Base-by-base conservation (phyloP, 2,113 vertebrate genomes). In the Melanostigma gelatinosum region DNA sequence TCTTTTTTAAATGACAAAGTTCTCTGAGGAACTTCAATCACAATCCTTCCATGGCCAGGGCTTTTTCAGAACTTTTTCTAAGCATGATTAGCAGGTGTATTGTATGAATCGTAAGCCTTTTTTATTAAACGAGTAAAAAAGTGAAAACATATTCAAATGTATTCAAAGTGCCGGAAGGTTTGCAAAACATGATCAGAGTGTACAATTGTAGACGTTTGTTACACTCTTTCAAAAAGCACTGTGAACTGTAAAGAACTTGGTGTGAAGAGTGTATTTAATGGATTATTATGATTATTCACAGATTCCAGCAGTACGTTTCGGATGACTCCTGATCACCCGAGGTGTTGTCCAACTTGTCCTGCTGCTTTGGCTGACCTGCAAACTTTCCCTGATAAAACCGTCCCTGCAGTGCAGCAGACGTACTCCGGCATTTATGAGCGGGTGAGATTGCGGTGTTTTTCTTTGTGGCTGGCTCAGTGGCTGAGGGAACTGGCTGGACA, bases 361-460 rank as follows among this genome's bases (percentile, higher is more conserved):
- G 32, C 16, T 46, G n/a, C 74, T 58, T 72, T 9, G 18, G 29
- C 32, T 69, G 29, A 68, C 48, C 60, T 34, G 24, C 79, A 65
- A 29, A 65, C 55, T 38, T 79, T 8, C 16, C 46, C 11, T 4
- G 34, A 27, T 46, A 40, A 58, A 64, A 66, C 64, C 32, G 62
- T 62, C 63, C 27, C 40, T 32, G 55, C n/a, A 32, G 61, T 16
- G 60, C 46, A 67, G 52, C 15, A 27, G 55, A 29, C 24, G 58
- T 48, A 42, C 62, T 77, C 22, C 66, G 64, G 61, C 52, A 32
- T 83, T 81, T 46, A 64, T 74, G 70, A 85, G 67, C 61, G 6
- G 20, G 10, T 22, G 24, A 29, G 50, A 71, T 72, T 58, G 77
- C 46, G 40, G 57, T 58, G 73, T 79, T 88, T 88, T 67, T 72